Evolutionary conservation across 1,140 invertebrate genomes (phyloP), one percentile per base, ranked within the genome.

Genomic region (Aphis gossypii): DNA sequence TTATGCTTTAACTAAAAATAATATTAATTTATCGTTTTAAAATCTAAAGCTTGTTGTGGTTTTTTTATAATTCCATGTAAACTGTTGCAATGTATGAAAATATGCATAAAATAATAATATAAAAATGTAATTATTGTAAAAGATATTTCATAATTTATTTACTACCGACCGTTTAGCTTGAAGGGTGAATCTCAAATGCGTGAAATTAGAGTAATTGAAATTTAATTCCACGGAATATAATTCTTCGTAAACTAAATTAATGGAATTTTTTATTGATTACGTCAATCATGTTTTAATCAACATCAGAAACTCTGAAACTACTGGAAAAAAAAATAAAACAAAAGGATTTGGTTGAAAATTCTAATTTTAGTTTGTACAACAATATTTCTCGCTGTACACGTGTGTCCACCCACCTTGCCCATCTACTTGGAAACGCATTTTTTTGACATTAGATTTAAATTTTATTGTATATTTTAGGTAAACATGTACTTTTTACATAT

Each of bases 161-260:
- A 76, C 30, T 76, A 76, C 60, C 5, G 4, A n/a, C 60, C n/a
- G 60, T 76, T 20, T 76, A 76, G n/a, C 30, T 76, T 14, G 60
- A n/a, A 76, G 60, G 60, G 60, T 35, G 30, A 76, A 76, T 76
- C n/a, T 68, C 60, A 30, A 68, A 68, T 68, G 60, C 60, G 60
- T 76, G 30, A n/a, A 76, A 76, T 76, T 76, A 76, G 60, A n/a
- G 60, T 76, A 76, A 76, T n/a, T n/a, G 60, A 35, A 76, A 76
- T 76, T n/a, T n/a, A 76, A 76, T 76, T 76, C 60, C 14, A 7
- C 14, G 14, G 5, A 76, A n/a, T 18, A n/a, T 76, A 76, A 76
- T 76, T 76, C 60, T 14, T 35, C 60, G 14, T 18, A 9, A 76
- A 76, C 30, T 14, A n/a, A 76, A 76, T n/a, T 35, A 76, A n/a